Evolutionary conservation across 2,888 invertebrate species (phyloP).

Genomic region (Eristalis intricaria): DNA sequence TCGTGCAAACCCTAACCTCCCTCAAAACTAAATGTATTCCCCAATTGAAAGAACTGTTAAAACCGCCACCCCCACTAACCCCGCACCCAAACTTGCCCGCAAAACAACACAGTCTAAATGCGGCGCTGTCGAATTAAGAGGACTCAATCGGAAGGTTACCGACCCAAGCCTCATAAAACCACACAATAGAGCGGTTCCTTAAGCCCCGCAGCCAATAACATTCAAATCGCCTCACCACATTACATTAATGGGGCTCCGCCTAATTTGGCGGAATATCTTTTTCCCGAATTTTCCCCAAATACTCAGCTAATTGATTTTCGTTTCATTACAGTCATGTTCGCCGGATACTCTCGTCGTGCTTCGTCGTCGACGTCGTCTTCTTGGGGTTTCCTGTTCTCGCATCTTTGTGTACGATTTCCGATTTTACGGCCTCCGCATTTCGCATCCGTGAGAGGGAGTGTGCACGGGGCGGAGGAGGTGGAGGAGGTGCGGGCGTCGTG

Average conservation of each 20-base stretch:
- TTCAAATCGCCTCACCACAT: slow-evolving; percentile 8
- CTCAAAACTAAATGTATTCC: background rate
- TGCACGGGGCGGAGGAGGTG: no score
- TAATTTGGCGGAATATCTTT: slow-evolving; percentile 29
- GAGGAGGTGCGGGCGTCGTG: background rate
- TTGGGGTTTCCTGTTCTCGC: background rate
- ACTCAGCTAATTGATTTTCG: slow-evolving; percentile 52
- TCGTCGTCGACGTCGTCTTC: background rate
- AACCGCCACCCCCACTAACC: background rate
- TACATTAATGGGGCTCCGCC: slow-evolving; percentile 7
- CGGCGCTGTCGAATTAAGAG: background rate
- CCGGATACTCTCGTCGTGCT: background rate
- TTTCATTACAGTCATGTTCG: slow-evolving; percentile 24
- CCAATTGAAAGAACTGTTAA: background rate
- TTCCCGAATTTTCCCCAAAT: slow-evolving; percentile 13
- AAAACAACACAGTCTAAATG: background rate
- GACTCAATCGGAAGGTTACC: background rate
- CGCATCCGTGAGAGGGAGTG: background rate
- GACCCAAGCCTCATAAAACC: background rate
- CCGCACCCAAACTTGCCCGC: background rate
- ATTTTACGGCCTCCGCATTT: slow-evolving; percentile 19
- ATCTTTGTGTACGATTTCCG: slow-evolving; percentile 19
- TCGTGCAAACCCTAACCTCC: no score
- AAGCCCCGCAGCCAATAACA: background rate
- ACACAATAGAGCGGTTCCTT: background rate